These are phyloP conservation scores for Xiphydria camelus DNA, from an alignment of 2,888 invertebrate species.

Conservation along the genomic window DNA sequence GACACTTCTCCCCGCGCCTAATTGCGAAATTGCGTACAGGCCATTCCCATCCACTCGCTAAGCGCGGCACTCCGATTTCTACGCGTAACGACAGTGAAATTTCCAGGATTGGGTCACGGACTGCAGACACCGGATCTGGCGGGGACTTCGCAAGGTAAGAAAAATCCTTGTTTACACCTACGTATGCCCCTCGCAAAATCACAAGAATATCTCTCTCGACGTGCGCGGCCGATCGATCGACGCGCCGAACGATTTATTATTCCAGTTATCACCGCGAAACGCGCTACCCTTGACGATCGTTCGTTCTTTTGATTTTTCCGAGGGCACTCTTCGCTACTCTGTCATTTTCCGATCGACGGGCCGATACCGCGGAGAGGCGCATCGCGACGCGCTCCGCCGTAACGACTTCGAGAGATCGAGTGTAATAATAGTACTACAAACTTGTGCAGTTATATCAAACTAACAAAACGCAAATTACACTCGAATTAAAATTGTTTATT, in stretches of 20 bases:
- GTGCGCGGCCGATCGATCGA: background rate
- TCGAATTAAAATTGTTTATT: conserved; percentile 29
- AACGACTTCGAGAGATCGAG: too few relatives aligned
- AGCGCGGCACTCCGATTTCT: too few relatives aligned
- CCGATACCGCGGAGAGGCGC: conserved; percentile 53
- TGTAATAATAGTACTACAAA: too few relatives aligned
- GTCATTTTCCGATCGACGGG: conserved; percentile 42
- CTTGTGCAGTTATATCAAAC: conserved; percentile 58
- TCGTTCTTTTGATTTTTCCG: conserved; percentile 63
- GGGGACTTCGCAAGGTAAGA: conserved; percentile 82
- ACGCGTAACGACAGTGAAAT: conserved; percentile 56
- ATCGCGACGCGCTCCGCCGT: too few relatives aligned
- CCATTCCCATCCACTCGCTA: too few relatives aligned
- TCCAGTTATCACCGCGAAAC: conserved; percentile 66
- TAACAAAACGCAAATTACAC: conserved; percentile 42
- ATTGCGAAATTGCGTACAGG: conserved; percentile 57
- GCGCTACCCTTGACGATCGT: too few relatives aligned
- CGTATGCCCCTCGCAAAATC: conserved; percentile 33
- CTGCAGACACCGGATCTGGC: conserved; percentile 68
- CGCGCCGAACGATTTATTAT: conserved; percentile 58
- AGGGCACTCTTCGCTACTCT: conserved; percentile 51
- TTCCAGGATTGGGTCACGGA: conserved; percentile 57
- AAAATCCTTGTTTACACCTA: conserved; percentile 26
- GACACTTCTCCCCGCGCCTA: too few relatives aligned
- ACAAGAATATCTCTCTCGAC: conserved; percentile 23